These are phyloP conservation scores for Platyrinchus mystaceus DNA, from an alignment of 2,797 vertebrate species.

Conservation along the genomic window DNA sequence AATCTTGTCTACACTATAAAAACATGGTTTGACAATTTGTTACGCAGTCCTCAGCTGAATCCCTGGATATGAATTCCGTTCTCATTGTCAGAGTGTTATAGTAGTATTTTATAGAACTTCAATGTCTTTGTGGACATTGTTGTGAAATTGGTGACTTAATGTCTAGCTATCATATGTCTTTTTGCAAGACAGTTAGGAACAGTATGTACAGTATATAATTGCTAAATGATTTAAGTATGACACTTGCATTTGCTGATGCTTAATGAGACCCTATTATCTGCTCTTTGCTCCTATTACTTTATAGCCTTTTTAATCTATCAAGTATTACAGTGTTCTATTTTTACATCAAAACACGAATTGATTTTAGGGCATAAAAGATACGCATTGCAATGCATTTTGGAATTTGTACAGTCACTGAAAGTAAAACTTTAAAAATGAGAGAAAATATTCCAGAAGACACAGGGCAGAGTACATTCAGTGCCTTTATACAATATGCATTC, in stretches of 20 bases:
- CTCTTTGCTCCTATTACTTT: constrained; percentile 74
- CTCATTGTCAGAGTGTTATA: constrained; percentile 83
- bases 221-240: constrained; percentile 78
- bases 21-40: constrained; percentile 76
- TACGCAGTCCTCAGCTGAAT: constrained; percentile 79
- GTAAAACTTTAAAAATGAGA: constrained; percentile 46
- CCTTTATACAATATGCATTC: constrained; percentile 78
- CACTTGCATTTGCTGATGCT: constrained; percentile 79
- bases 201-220: constrained; percentile 82
- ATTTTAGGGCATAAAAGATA: constrained; percentile 69
- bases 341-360: constrained; percentile 65
- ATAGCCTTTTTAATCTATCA: constrained; percentile 69
- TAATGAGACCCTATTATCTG: constrained; percentile 75
- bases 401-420: constrained; percentile 71
- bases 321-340: constrained; percentile 75
- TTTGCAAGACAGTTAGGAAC: constrained; percentile 80
- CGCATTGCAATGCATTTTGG: constrained; percentile 70
- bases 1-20: constrained; percentile 73
- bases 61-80: constrained; percentile 81
- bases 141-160: constrained; percentile 83
- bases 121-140: constrained; percentile 85
- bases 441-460: constrained; percentile 65
- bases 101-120: constrained; percentile 85
- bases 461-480: constrained; percentile 77
- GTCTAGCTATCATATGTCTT: constrained; percentile 84